Percentiles rank a stretch among this genome's conserved stretches.
Evolutionary conservation across 2,888 invertebrate genomes (phyloP).

Genomic region (Clitarchus hookeri): DNA sequence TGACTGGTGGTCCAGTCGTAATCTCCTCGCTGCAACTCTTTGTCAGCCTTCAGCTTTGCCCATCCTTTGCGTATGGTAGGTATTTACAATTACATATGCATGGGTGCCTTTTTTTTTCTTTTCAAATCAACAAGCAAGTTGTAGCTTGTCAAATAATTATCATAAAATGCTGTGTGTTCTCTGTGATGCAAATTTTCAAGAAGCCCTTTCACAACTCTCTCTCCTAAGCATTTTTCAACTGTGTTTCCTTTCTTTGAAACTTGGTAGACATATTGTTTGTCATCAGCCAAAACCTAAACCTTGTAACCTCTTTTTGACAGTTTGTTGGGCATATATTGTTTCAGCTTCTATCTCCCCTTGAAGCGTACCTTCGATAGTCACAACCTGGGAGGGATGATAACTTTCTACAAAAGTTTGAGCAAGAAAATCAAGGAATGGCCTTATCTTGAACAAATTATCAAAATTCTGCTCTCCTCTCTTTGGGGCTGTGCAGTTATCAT

Average conservation of each 20-base stretch:
- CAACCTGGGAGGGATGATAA: slow-evolving; percentile 10
- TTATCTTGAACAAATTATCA: neutral
- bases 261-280: slow-evolving; percentile 43
- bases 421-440: slow-evolving; percentile 16
- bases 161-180: slow-evolving; percentile 43
- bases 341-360: slow-evolving; percentile 44
- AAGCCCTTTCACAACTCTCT: slow-evolving; percentile 43
- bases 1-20: slow-evolving; percentile 41
- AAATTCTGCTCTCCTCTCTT: slow-evolving; percentile 11
- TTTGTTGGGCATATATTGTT: slow-evolving; percentile 45
- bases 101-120: slow-evolving; percentile 38
- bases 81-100: slow-evolving; percentile 45
- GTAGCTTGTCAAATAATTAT: slow-evolving; percentile 48
- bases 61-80: slow-evolving; percentile 42
- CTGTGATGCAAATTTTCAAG: slow-evolving; percentile 43
- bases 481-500: slow-evolving; percentile 25
- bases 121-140: too few species aligned
- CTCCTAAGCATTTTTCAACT: slow-evolving; percentile 44
- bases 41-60: slow-evolving; percentile 41
- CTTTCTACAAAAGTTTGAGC: neutral
- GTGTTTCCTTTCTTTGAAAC: slow-evolving; percentile 44
- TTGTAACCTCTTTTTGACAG: slow-evolving; percentile 47
- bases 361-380: slow-evolving; percentile 45
- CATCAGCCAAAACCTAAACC: slow-evolving; percentile 45
- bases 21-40: slow-evolving; percentile 44